Conservation (phyloP, 2,113 vertebrate genomes). For the Vulpes lagopus region DNA sequence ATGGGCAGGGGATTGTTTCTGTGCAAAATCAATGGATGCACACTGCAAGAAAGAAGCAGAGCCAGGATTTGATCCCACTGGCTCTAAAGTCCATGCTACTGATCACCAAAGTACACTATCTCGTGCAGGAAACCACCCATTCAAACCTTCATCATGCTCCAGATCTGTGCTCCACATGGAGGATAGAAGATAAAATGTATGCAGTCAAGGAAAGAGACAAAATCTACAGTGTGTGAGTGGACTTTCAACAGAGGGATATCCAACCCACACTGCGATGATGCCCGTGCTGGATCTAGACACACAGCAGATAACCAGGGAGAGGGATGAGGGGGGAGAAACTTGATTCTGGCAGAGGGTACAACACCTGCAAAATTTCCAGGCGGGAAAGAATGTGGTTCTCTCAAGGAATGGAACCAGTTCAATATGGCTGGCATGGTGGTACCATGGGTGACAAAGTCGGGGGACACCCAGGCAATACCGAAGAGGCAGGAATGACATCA, state of each 20-base stretch:
- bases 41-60: background rate
- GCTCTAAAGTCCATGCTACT: background rate
- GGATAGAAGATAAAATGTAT: accelerated
- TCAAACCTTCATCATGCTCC: accelerated
- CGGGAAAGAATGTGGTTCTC: background rate
- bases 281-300: background rate
- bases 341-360: background rate
- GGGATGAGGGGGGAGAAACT: accelerated
- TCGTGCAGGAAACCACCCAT: background rate
- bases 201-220: background rate
- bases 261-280: accelerated
- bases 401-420: background rate
- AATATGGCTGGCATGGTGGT: accelerated
- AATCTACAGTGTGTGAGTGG: background rate
- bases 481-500: background rate
- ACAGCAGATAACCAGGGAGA: background rate
- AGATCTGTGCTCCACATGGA: background rate
- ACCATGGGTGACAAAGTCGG: background rate
- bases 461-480: background rate
- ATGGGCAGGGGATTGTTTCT: background rate
- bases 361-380: background rate
- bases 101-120: background rate
- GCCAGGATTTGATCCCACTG: background rate
- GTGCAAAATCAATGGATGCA: background rate
- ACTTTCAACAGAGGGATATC: background rate